Evolutionary conservation across 1,140 invertebrate species (phyloP), one percentile per base, ranked within the genome.

Genomic region (Papilio polyxenes): DNA sequence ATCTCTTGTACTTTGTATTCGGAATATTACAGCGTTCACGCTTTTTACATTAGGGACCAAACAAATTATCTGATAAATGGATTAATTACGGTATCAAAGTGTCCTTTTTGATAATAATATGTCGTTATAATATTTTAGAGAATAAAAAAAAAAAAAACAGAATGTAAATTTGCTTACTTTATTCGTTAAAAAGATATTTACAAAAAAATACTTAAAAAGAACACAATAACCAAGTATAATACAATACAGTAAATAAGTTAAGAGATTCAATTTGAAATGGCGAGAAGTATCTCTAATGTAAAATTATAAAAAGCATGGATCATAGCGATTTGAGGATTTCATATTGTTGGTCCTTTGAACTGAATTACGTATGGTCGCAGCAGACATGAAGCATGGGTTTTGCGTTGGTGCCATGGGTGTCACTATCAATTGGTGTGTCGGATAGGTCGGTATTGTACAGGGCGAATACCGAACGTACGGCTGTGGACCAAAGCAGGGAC

Each of bases 401-500:
- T 23, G 44, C 44, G n/a, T 53, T 10, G 75, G 49, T 23, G 20
- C 20, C 48, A 31, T 23, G 2, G 48, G n/a, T 75, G 74, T 23
- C 1, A 13, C 13, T 9, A 56, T 23, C 20, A 49, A 15, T 15
- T n/a, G 48, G 48, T 77, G 31, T 9, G 44, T 20, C 9, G 49
- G 13, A 53, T 53, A 53, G 3, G 9, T 5, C 23, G 75, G 20
- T 51, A 23, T 9, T 49, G 49, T 23, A 20, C 75, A 77, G 10
- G 75, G 75, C 13, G 75, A 77, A n/a, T 77, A 77, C 48, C 75
- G 75, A 11, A 56, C 75, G 49, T 51, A 77, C 1, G 75, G 10
- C 6, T 49, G 75, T 77, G 75, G 79, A 3, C 82, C 82, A 49
- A 76, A 83, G 49, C 82, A 82, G 3, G 81, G 80, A 17, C 80